These are phyloP conservation scores for Andrena haemorrhoa DNA, from an alignment of 2,888 invertebrate genomes.

Conservation along the genomic window DNA sequence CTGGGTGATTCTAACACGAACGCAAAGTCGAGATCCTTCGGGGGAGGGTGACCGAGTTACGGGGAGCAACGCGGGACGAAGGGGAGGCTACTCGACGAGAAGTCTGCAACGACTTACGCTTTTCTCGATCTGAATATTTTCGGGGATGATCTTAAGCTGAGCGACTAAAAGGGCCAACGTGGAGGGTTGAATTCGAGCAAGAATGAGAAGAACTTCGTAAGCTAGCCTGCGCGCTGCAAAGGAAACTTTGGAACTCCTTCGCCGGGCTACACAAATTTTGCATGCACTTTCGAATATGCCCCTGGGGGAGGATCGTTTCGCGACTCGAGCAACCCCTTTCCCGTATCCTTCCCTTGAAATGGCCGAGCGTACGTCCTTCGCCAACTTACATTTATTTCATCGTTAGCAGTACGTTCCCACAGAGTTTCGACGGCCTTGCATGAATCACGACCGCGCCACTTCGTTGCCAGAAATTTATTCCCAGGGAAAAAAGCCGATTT, in stretches of 20 bases:
- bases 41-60: too few relatives aligned
- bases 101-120: too few relatives aligned
- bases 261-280: background rate
- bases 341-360: background rate
- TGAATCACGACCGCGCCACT: background rate
- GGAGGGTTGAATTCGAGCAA: too few relatives aligned
- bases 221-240: background rate
- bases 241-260: background rate
- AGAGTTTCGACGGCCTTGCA: slow-evolving; percentile 1
- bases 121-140: too few relatives aligned
- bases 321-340: background rate
- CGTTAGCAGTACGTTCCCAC: background rate
- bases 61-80: too few relatives aligned
- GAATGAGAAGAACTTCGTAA: background rate
- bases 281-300: too few relatives aligned
- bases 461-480: slow-evolving; percentile 15
- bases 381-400: slow-evolving; percentile 6
- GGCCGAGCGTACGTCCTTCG: background rate
- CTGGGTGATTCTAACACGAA: too few relatives aligned
- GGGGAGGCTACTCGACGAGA: too few relatives aligned
- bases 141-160: too few relatives aligned
- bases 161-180: too few relatives aligned
- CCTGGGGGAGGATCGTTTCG: background rate
- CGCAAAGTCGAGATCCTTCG: too few relatives aligned
- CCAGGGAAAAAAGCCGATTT: slow-evolving; percentile 13